phyloP scores from a whole-genome alignment of 2,797 vertebrate genomes.

The Melanotaenia nigrans region DNA sequence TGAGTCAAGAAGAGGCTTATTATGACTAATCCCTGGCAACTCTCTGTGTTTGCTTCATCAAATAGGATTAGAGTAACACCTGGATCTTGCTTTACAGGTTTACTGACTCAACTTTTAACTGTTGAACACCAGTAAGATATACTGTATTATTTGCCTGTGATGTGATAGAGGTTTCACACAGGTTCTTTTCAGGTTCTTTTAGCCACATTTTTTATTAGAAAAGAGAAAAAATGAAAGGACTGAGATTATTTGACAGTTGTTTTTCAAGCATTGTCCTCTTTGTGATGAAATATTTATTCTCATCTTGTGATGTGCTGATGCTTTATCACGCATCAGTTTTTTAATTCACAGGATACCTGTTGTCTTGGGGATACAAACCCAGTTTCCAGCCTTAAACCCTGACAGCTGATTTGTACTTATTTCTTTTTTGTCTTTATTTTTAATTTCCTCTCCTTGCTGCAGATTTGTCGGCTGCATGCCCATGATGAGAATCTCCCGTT shows the following conservation, averaged over 20 bases:
- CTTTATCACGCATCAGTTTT: no score
- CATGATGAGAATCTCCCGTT: no score
- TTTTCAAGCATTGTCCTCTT: no score
- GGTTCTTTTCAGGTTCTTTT: background rate
- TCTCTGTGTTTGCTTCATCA: constrained; percentile 55
- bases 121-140: constrained; percentile 15
- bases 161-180: background rate
- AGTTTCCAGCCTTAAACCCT: no score
- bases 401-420: no score
- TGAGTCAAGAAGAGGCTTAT: constrained; percentile 55
- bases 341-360: no score
- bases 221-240: background rate
- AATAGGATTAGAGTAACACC: constrained; percentile 61
- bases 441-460: no score
- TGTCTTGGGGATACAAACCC: no score
- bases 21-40: constrained; percentile 58
- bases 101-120: constrained; percentile 33
- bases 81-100: constrained; percentile 21
- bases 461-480: no score
- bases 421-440: no score
- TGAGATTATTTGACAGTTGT: background rate
- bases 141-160: constrained; percentile 25
- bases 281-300: no score
- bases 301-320: no score
- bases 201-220: background rate